These are phyloP conservation scores for Lates japonicus DNA, from an alignment of 2,797 vertebrate genomes.

Conservation along the genomic window DNA sequence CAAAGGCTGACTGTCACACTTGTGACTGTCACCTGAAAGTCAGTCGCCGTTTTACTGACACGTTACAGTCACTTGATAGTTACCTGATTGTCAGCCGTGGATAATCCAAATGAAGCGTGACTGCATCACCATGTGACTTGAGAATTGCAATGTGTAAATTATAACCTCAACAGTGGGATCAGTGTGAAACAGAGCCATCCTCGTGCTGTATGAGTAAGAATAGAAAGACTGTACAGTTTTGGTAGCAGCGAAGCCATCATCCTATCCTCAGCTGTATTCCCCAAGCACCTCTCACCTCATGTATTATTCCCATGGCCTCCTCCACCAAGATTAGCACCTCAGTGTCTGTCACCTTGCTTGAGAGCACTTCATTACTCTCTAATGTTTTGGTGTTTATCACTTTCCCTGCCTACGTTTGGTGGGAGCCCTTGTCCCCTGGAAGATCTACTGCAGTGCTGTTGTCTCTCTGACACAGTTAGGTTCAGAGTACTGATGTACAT, in stretches of 20 bases:
- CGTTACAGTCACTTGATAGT: constrained; percentile 33
- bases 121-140: background rate
- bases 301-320: too few species aligned
- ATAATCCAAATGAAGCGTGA: constrained; percentile 36
- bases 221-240: too few species aligned
- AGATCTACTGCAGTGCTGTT: constrained; percentile 20
- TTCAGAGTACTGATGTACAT: constrained; percentile 42
- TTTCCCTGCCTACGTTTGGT: background rate
- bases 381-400: constrained; percentile 25
- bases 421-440: constrained; percentile 1
- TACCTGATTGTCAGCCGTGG: constrained; percentile 31
- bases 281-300: too few species aligned
- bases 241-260: too few species aligned
- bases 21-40: constrained; percentile 68
- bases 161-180: too few species aligned
- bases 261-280: too few species aligned
- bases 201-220: too few species aligned
- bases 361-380: constrained; percentile 44
- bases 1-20: constrained; percentile 19
- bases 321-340: too few species aligned
- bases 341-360: too few species aligned
- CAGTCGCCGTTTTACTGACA: constrained; percentile 18
- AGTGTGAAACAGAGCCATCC: too few species aligned
- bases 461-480: constrained; percentile 21
- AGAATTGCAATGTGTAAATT: constrained; percentile 1